A percentile compares a stretch with the other conserved stretches of the same genome.
Conservation (phyloP, 2,797 vertebrate genomes). For the Melanotaenia boesemani region DNA sequence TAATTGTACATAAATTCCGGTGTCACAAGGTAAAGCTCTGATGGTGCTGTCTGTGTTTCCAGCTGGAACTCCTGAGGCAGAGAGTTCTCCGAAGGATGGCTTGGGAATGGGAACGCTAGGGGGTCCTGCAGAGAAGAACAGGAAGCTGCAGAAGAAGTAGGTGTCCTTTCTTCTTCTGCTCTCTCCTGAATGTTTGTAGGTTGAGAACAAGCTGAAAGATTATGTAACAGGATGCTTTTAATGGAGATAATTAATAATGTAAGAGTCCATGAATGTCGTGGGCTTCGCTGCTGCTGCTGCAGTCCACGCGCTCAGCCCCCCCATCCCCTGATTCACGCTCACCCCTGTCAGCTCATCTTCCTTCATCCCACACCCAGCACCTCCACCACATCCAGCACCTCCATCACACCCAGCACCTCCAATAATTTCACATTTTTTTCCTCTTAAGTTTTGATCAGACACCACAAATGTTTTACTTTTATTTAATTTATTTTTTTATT, state of each 20-base stretch:
- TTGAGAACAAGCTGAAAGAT: neutral
- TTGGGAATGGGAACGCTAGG: conserved; percentile 90
- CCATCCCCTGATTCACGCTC: conserved; percentile 38
- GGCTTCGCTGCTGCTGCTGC: conserved; percentile 10
- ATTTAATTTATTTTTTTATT: conserved; percentile 59
- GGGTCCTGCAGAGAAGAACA: conserved; percentile 93
- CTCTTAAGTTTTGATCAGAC: no score
- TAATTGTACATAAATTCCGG: no score
- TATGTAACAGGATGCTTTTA: neutral
- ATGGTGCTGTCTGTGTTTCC: neutral
- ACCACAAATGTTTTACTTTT: conserved; percentile 61
- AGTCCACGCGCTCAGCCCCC: conserved; percentile 21
- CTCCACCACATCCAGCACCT: conserved; percentile 18
- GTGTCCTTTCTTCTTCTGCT: conserved; percentile 48
- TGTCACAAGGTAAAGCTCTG: conserved; percentile 9
- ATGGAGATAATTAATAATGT: conserved; percentile 1
- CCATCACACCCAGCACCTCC: conserved; percentile 19
- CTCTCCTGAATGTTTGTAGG: neutral
- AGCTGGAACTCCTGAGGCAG: conserved; percentile 89
- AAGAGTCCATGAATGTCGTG: neutral
- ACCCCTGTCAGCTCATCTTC: conserved; percentile 27
- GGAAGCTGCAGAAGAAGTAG: conserved; percentile 98
- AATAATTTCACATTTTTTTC: conserved; percentile 8
- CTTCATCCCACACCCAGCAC: conserved; percentile 14
- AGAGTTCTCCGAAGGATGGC: conserved; percentile 88